These are phyloP conservation scores for Nymphalis urticae DNA, from an alignment of 2,888 invertebrate genomes.

Conservation along the genomic window DNA sequence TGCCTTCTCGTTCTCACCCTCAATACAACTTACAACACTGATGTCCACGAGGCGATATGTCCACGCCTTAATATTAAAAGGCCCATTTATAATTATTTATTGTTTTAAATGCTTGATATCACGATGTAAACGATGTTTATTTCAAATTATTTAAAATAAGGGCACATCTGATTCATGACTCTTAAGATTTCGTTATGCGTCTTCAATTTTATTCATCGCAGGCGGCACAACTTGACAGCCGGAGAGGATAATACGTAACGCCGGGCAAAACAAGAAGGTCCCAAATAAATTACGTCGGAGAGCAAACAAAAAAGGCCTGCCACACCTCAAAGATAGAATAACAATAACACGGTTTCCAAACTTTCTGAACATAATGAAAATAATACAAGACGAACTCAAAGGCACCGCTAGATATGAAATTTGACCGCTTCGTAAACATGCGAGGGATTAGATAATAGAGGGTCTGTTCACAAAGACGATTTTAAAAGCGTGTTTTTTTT, in stretches of 20 bases:
- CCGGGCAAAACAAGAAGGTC: constrained; percentile 56
- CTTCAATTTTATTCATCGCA: constrained; percentile 53
- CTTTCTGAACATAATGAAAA: constrained; percentile 56
- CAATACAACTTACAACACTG: too few species aligned
- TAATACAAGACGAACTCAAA: constrained; percentile 50
- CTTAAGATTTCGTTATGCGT: constrained; percentile 48
- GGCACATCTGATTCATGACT: constrained; percentile 16
- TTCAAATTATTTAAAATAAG: constrained; percentile 18
- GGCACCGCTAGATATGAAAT: constrained; percentile 53
- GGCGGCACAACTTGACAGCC: constrained; percentile 54
- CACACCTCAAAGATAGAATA: constrained; percentile 70
- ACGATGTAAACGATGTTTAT: not conserved
- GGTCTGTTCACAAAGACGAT: constrained; percentile 38
- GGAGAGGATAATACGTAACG: constrained; percentile 57
- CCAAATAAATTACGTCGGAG: constrained; percentile 61
- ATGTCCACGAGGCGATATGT: too few species aligned
- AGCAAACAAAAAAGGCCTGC: constrained; percentile 60
- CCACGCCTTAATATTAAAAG: too few species aligned
- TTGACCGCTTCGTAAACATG: constrained; percentile 57
- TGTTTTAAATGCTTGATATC: too few species aligned
- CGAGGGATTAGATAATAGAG: constrained; percentile 48
- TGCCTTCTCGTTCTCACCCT: too few species aligned
- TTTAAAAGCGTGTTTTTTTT: constrained; percentile 38
- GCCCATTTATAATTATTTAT: too few species aligned
- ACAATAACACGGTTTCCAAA: constrained; percentile 66